Percentiles rank a stretch among this genome's conserved stretches.
These are phyloP conservation scores for Mantis religiosa DNA, from an alignment of 2,888 invertebrate species.

Conservation along the genomic window DNA sequence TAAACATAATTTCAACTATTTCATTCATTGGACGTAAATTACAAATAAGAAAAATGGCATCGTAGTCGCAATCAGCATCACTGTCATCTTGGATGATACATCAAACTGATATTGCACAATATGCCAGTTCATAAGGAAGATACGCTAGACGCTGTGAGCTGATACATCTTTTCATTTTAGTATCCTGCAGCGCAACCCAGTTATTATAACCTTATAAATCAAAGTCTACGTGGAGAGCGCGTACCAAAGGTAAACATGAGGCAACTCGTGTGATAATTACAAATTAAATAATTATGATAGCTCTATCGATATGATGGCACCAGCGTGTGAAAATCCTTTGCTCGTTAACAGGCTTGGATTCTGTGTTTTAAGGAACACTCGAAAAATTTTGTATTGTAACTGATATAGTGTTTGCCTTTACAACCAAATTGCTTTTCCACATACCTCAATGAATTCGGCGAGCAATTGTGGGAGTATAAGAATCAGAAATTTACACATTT, in stretches of 20 bases:
- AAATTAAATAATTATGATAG: not conserved
- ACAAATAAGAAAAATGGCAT: no score
- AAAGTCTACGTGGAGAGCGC: not conserved
- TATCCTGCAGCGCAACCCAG: not conserved
- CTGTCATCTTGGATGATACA: not conserved
- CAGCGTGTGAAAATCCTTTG: not conserved
- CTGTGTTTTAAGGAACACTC: no score
- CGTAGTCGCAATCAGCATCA: not conserved
- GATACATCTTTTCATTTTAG: not conserved
- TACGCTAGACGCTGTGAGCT: not conserved
- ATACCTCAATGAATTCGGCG: no score
- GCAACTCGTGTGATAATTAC: not conserved
- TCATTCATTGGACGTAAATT: no score
- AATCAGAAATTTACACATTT: no score
- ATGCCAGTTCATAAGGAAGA: not conserved
- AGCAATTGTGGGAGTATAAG: no score
- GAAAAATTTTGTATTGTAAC: no score
- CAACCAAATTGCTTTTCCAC: no score
- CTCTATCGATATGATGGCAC: not conserved
- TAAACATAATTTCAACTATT: no score
- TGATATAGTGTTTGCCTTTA: no score
- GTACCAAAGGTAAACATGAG: not conserved
- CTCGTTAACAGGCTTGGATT: no score
- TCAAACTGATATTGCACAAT: not conserved
- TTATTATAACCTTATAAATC: constrained; percentile 16